phyloP scores from a whole-genome alignment of 2,888 invertebrate species.

The Caradrina clavipalpis region DNA sequence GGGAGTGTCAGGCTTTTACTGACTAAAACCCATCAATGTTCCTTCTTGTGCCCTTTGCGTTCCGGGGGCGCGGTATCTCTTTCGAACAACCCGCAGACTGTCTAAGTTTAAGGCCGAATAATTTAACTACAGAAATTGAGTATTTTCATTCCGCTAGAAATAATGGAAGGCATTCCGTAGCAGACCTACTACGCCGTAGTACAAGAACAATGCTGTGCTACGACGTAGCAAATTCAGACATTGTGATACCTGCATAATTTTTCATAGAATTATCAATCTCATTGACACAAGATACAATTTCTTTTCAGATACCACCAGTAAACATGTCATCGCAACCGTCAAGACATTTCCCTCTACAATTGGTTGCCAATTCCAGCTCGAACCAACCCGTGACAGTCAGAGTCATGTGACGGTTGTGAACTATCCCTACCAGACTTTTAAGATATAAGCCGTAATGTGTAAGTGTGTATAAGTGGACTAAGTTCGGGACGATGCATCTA shows the following conservation, averaged over 20 bases:
- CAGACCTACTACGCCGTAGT: neutral
- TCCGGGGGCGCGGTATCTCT: too few species aligned
- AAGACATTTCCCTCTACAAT: conserved; percentile 33
- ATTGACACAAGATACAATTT: neutral
- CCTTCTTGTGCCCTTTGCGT: too few species aligned
- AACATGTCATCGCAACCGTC: conserved; percentile 58
- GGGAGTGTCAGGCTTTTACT: too few species aligned
- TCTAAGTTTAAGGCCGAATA: too few species aligned
- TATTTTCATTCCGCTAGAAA: too few species aligned
- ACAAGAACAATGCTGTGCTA: neutral
- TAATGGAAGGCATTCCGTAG: neutral
- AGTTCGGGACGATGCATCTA: conserved; percentile 92
- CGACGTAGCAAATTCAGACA: neutral
- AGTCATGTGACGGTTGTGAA: conserved; percentile 84
- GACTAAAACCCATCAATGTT: too few species aligned
- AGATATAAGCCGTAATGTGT: conserved; percentile 51
- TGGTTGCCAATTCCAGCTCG: conserved; percentile 32
- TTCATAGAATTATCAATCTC: neutral
- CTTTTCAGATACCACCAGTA: conserved; percentile 50
- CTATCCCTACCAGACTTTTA: conserved; percentile 54
- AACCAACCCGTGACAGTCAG: conserved; percentile 56
- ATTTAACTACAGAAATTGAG: too few species aligned
- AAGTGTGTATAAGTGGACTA: conserved; percentile 64
- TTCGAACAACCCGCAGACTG: too few species aligned
- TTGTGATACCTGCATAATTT: neutral